A percentile compares a stretch with the other conserved stretches of the same genome.
phyloP scores from a whole-genome alignment of 2,113 vertebrate genomes.

The Platanista minor region DNA sequence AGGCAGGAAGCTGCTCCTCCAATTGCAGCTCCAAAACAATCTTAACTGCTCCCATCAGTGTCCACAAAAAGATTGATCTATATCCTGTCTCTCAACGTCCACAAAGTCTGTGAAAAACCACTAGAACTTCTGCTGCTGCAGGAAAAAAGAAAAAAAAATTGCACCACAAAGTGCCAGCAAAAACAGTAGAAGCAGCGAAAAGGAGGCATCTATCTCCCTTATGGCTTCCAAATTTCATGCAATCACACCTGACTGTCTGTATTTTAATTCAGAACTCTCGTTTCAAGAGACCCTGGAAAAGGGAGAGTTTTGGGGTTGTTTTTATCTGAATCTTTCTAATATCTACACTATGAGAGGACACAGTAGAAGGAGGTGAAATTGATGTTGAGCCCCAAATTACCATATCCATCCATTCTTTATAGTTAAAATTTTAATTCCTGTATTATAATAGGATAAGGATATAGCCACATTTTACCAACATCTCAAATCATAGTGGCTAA shows the following conservation, averaged over 20 bases:
- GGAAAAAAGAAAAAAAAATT: not conserved
- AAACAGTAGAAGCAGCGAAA: not conserved
- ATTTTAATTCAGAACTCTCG: not conserved
- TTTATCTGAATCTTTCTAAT: not conserved
- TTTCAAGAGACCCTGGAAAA: not conserved
- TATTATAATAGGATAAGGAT: not conserved
- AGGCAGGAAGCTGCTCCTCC: not conserved
- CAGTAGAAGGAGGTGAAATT: not conserved
- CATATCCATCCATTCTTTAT: not conserved
- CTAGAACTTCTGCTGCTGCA: not conserved
- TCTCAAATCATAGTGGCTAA: not conserved
- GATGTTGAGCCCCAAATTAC: not conserved
- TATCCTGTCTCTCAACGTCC: accelerated
- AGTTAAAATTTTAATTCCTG: not conserved
- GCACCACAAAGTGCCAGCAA: not conserved
- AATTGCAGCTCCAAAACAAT: not conserved
- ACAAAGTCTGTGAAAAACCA: not conserved
- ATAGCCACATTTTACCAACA: not conserved
- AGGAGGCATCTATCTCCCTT: not conserved
- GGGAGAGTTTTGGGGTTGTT: not conserved
- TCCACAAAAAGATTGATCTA: not conserved
- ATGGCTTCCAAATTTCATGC: not conserved
- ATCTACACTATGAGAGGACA: not conserved
- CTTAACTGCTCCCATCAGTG: not conserved
- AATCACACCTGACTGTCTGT: too few relatives aligned